These are phyloP conservation scores for Tinea semifulvella DNA, from an alignment of 2,888 invertebrate genomes.

Conservation along the genomic window DNA sequence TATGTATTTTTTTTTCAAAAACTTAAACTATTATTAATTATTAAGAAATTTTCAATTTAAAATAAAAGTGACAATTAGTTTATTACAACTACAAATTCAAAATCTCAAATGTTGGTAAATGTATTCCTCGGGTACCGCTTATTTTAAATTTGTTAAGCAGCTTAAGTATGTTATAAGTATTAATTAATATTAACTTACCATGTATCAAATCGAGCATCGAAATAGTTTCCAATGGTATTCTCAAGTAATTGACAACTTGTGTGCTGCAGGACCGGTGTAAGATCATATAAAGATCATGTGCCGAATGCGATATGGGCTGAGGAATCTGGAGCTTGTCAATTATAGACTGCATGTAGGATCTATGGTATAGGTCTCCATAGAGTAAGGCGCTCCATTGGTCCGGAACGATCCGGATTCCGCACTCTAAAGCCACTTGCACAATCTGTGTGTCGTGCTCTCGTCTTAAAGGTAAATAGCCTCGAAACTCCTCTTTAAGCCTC, in stretches of 20 bases:
- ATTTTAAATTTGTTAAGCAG: too few relatives aligned
- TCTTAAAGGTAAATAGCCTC: slow-evolving; percentile 91
- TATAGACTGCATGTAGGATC: slow-evolving; percentile 96
- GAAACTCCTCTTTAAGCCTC: slow-evolving; percentile 97
- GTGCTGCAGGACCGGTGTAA: slow-evolving; percentile 91
- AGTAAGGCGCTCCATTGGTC: slow-evolving; percentile 98
- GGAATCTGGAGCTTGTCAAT: slow-evolving; percentile 93
- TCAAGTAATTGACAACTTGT: slow-evolving; percentile 41
- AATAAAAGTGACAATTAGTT: too few relatives aligned
- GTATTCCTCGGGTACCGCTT: too few relatives aligned
- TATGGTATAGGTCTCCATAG: slow-evolving; percentile 95
- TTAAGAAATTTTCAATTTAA: too few relatives aligned
- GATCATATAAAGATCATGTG: slow-evolving; percentile 90
- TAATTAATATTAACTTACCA: background rate
- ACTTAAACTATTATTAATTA: too few relatives aligned
- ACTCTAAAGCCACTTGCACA: slow-evolving; percentile 97
- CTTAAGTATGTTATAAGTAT: background rate
- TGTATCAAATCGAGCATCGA: background rate
- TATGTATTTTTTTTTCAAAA: too few relatives aligned
- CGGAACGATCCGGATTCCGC: slow-evolving; percentile 94
- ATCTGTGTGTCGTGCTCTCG: slow-evolving; percentile 98
- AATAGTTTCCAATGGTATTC: background rate
- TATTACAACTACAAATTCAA: too few relatives aligned
- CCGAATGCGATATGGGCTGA: slow-evolving; percentile 89
- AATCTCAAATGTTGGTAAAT: too few relatives aligned